A percentile compares a stretch with the other conserved stretches of the same genome.
These are phyloP conservation scores for Lagorchestes hirsutus DNA, from an alignment of 2,797 vertebrate genomes.

Conservation along the genomic window DNA sequence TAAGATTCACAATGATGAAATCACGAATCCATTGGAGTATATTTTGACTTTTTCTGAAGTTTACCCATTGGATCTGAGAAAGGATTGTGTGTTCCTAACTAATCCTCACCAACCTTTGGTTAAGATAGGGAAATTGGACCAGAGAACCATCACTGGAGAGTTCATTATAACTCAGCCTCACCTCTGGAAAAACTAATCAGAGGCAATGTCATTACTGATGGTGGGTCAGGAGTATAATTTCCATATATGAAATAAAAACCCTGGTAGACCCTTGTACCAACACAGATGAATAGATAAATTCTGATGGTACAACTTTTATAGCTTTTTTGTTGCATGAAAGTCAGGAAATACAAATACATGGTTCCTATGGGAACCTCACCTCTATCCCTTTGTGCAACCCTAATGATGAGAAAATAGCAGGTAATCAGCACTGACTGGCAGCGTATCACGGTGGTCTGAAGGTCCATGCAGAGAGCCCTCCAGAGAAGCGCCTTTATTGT, in stretches of 20 bases:
- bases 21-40: not conserved
- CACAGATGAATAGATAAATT: slow-evolving; percentile 57
- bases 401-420: slow-evolving; percentile 69
- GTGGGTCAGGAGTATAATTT: slow-evolving; percentile 60
- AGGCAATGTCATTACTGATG: slow-evolving; percentile 42
- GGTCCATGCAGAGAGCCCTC: not conserved
- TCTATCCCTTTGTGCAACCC: slow-evolving; percentile 59
- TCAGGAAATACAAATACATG: slow-evolving; percentile 60
- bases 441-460: slow-evolving; percentile 51
- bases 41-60: not conserved
- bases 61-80: not conserved
- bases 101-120: not conserved
- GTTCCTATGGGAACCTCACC: slow-evolving; percentile 68
- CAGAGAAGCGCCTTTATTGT: not conserved
- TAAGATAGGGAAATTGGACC: not conserved
- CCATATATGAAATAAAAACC: slow-evolving; percentile 15
- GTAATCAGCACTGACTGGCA: slow-evolving; percentile 57
- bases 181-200: slow-evolving; percentile 17
- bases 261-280: slow-evolving; percentile 48
- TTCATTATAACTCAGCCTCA: slow-evolving; percentile 27
- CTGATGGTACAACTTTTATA: slow-evolving; percentile 52
- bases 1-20: not conserved
- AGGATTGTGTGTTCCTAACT: not conserved
- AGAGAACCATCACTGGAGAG: not conserved
- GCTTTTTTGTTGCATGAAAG: slow-evolving; percentile 58